Percentiles rank a stretch among this genome's conserved stretches.
Conservation (phyloP, 1,140 invertebrate genomes). For the Tribolium madens region DNA sequence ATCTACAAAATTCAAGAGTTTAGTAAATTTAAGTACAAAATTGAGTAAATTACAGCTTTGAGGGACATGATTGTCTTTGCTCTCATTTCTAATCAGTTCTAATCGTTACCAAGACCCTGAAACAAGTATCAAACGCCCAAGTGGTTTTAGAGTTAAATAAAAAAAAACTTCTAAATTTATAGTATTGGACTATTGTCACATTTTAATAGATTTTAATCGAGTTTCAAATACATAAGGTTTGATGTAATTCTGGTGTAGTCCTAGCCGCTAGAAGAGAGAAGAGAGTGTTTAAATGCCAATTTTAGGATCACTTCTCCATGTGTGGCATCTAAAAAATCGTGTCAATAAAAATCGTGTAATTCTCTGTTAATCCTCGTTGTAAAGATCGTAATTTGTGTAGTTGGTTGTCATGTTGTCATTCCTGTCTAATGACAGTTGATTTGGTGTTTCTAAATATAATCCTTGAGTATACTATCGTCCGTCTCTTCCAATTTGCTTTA, state of each 20-base stretch:
- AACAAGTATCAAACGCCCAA: no score
- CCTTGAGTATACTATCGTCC: neutral
- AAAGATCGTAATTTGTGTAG: neutral
- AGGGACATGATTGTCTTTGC: no score
- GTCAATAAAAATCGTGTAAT: neutral
- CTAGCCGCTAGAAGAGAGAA: neutral
- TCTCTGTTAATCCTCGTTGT: neutral
- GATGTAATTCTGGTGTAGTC: neutral
- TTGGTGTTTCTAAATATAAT: conserved; percentile 31
- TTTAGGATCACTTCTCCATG: neutral
- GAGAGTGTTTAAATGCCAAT: neutral
- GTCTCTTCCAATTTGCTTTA: conserved; percentile 13
- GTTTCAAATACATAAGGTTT: no score
- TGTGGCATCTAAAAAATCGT: neutral
- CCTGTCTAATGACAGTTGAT: conserved; percentile 23
- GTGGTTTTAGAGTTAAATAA: no score
- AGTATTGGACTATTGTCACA: no score
- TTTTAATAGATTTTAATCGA: no score
- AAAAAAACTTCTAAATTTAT: no score
- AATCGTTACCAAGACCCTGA: no score
- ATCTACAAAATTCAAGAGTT: no score
- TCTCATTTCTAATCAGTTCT: no score
- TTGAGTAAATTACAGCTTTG: no score
- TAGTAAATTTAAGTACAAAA: no score
- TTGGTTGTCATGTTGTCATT: neutral